Conservation (phyloP, 1,140 invertebrate genomes). For the Drosophila tsacasi region DNA sequence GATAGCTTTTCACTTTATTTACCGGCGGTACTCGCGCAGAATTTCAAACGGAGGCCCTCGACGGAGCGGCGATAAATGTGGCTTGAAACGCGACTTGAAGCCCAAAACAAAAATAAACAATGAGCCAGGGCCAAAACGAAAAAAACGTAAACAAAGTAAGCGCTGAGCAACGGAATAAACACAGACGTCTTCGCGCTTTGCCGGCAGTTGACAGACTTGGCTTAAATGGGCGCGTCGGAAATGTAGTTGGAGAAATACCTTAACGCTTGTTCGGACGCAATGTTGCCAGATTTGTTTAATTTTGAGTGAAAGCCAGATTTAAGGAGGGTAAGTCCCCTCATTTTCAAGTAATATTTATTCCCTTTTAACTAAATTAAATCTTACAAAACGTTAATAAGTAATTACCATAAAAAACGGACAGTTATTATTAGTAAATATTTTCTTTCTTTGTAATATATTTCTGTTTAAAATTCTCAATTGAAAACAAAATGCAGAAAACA, state of each 20-base stretch:
- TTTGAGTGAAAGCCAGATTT: neutral
- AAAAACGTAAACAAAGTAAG: conserved; percentile 14
- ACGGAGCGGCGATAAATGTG: conserved; percentile 15
- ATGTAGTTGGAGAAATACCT: conserved; percentile 44
- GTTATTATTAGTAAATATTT: too few species aligned
- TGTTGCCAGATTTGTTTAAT: conserved; percentile 35
- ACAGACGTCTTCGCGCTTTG: conserved; percentile 53
- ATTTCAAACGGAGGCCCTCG: conserved; percentile 34
- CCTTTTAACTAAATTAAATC: neutral
- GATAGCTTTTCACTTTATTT: conserved; percentile 15
- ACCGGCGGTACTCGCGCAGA: conserved; percentile 24
- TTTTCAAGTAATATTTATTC: neutral
- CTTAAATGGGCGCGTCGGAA: conserved; percentile 37
- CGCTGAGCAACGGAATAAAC: conserved; percentile 1
- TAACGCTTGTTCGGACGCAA: conserved; percentile 34
- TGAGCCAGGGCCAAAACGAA: conserved; percentile 16
- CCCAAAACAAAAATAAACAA: conserved; percentile 25
- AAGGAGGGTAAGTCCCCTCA: too few species aligned
- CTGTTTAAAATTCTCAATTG: too few species aligned
- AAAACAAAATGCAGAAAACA: too few species aligned
- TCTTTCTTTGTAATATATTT: too few species aligned
- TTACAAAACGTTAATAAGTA: neutral
- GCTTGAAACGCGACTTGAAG: conserved; percentile 27
- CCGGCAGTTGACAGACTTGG: conserved; percentile 53
- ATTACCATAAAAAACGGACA: too few species aligned